Evolutionary conservation across 2,888 invertebrate species (phyloP).

Genomic region (Ypsolopha scabrella): DNA sequence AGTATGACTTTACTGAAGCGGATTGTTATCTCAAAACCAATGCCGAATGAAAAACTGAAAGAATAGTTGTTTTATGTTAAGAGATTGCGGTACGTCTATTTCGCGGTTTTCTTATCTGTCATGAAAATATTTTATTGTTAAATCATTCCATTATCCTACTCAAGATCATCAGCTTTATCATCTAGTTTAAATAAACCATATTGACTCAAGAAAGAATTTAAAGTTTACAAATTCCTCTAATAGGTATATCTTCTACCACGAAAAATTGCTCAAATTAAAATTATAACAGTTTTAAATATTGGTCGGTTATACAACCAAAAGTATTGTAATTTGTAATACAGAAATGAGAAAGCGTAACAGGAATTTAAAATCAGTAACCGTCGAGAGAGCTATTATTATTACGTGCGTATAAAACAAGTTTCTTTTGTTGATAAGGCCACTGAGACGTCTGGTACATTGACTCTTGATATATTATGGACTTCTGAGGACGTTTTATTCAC

Average conservation of each 20-base stretch:
- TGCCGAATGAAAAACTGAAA: not conserved
- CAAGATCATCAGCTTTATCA: not conserved
- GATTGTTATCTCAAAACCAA: not conserved
- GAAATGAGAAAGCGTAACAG: conserved; percentile 51
- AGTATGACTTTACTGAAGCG: not conserved
- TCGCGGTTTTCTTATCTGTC: no score
- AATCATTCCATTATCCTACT: no score
- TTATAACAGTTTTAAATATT: not conserved
- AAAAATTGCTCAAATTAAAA: not conserved
- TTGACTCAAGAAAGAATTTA: no score
- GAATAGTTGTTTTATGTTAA: not conserved
- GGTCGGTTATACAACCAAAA: not conserved
- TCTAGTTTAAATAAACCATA: no score
- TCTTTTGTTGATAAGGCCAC: conserved; percentile 54
- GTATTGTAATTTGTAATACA: not conserved
- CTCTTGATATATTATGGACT: conserved; percentile 22
- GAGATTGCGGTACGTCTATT: no score
- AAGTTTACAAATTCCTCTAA: no score
- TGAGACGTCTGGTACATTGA: conserved; percentile 42
- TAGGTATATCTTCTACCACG: not conserved
- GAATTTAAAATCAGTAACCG: conserved; percentile 42
- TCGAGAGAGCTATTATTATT: conserved; percentile 28
- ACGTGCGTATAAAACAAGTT: conserved; percentile 45
- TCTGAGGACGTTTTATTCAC: no score
- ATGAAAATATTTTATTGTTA: no score